Base-by-base conservation (phyloP, 2,888 invertebrate species). In the Clistopyga incitator region DNA sequence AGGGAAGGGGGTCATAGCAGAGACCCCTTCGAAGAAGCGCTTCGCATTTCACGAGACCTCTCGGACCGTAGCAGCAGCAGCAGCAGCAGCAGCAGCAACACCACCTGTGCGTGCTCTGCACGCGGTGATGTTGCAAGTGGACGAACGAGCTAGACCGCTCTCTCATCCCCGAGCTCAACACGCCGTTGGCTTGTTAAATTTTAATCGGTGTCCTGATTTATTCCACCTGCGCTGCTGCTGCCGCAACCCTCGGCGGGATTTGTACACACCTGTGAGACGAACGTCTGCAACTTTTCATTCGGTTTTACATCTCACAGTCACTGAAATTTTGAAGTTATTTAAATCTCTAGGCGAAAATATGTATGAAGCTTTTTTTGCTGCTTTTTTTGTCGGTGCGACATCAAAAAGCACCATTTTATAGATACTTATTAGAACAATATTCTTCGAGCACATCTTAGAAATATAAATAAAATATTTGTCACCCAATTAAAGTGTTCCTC, bases 121-220 rank as follows among this genome's bases (percentile, higher is more conserved):
- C 29, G 38, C 29, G 23, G 18, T 52, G 52, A 18, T 52, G 52
- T 20, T 52, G 52, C 18, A 23, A 50, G 68, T 15, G 23, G 18
- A 50, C 50, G 54, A 54, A 34, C n/a, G 38, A 54, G 70, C 20
- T 38, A 38, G 70, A 18, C 34, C 3, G 4, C 13, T 25, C 18
- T 13, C 56, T 18, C 56, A 42, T 64, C 52, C 68, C 23, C 23
- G 64, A 52, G 61, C 34, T 47, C 38, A 38, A 38, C 45, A 78
- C 84, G 64, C 82, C 65, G 67, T 81, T 70, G 84, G 83, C 87
- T 89, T 87, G 85, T 89, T 89, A 89, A 90, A 89, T 89, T 89
- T 89, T 88, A 89, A 89, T 90, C 89, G 88, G 81, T 84, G 74
- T 82, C 61, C 86, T 86, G 88, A 88, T 89, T 89, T 88, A 90